Evolutionary conservation across 2,797 vertebrate species (phyloP).

Genomic region (Potorous gilbertii): DNA sequence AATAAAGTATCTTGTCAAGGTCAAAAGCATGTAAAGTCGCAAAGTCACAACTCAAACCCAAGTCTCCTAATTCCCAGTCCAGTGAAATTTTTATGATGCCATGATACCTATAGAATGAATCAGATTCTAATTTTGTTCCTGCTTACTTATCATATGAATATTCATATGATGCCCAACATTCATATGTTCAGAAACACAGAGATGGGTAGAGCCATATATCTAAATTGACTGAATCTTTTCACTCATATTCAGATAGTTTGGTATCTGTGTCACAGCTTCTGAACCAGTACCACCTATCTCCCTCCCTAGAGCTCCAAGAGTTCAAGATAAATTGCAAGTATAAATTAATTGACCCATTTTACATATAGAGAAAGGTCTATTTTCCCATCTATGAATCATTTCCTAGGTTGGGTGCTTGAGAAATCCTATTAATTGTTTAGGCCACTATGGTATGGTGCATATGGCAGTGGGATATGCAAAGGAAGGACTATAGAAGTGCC

Average conservation of each 20-base stretch:
- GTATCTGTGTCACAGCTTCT: neutral
- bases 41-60: neutral
- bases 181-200: neutral
- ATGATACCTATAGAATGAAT: neutral
- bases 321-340: neutral
- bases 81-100: neutral
- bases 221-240: neutral
- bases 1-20: neutral
- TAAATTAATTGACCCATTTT: neutral
- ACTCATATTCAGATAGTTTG: neutral
- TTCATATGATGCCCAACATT: neutral
- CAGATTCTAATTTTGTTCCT: neutral
- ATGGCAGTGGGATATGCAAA: neutral
- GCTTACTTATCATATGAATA: neutral
- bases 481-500: neutral
- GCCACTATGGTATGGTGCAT: neutral
- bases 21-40: neutral
- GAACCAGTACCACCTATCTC: neutral
- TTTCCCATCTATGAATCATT: neutral
- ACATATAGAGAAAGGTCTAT: neutral
- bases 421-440: neutral
- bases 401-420: neutral
- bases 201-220: neutral
- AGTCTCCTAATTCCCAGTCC: neutral
- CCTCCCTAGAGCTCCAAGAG: neutral